Evolutionary conservation across 2,113 vertebrate genomes (phyloP), one percentile per base, ranked within the genome.

Genomic region (Psilopogon haemacephalus): DNA sequence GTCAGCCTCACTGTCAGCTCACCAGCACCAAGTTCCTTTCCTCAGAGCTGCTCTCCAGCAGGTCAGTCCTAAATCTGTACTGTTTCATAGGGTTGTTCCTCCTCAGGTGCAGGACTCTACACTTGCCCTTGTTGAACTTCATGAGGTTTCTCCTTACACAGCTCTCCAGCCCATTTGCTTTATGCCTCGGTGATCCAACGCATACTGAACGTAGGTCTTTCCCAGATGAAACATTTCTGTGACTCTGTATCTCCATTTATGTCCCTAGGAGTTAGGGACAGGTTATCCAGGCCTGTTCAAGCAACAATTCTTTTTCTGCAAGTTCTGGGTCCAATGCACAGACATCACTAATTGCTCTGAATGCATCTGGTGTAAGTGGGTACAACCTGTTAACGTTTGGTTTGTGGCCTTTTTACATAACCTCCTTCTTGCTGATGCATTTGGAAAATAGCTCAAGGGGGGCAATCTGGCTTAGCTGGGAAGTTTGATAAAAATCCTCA

Each of bases 361-460:
- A 88, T 62, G 68, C 68, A 72, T 75, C 58, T 88, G 81, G 79
- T 86, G 91, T 50, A 79, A 84, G 76, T 84, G 79, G 73, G 69
- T 84, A 92, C 88, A 96, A 88, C 91, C 83, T 92, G 88, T 59
- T 89, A 96, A 93, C 91, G 93, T 94, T 90, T 52, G 92, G 90
- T 95, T 96, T 90, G 68, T 86, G 94, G 92, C 83, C 88, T 89
- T 96, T 95, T 90, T 95, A 92, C 79, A 92, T 86, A 96, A 95
- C 69, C 58, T 93, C 48, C 78, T 89, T 71, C 89, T 96, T 94
- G 88, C 84, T 91, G 96, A 96, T 96, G 89, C 35, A 87, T 95
- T 97, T 94, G 94, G 70, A 97, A 97, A 96, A 89, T 84, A 96
- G 92, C 91, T 96, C 76, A 48, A 85, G 95, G 94, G 62, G 54